phyloP scores from a whole-genome alignment of 2,888 invertebrate species.

The Stratiomys singularior region DNA sequence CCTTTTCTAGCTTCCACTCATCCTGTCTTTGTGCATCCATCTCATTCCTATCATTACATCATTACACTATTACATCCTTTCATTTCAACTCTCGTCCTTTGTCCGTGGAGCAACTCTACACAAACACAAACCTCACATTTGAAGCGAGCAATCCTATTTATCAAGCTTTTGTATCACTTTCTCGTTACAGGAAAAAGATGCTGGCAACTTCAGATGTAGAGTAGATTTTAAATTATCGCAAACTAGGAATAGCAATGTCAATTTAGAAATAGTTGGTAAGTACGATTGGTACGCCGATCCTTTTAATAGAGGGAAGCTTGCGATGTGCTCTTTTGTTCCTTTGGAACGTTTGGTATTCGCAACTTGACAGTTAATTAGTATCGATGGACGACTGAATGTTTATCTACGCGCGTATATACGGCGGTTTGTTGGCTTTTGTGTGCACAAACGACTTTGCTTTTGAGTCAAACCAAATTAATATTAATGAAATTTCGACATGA shows the following conservation, averaged over 20 bases:
- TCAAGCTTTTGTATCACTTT: conserved; percentile 35
- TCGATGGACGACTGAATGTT: too few species aligned
- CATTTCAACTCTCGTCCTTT: neutral
- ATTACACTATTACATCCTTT: neutral
- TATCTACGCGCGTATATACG: too few species aligned
- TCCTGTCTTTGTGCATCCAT: neutral
- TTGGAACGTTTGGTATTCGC: too few species aligned
- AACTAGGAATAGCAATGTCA: conserved; percentile 80
- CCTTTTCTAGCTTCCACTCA: neutral
- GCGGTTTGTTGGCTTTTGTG: too few species aligned
- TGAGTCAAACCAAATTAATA: too few species aligned
- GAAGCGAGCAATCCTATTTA: conserved; percentile 50
- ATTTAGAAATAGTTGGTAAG: conserved; percentile 82
- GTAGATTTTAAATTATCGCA: conserved; percentile 83
- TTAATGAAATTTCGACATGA: too few species aligned
- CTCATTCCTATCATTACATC: neutral
- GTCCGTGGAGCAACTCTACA: neutral
- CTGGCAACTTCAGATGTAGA: conserved; percentile 79
- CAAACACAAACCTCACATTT: neutral
- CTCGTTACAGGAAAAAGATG: conserved; percentile 71
- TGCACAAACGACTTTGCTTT: too few species aligned
- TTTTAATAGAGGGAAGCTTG: too few species aligned
- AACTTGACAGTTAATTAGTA: too few species aligned
- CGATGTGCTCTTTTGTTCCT: too few species aligned
- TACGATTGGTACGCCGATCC: conserved; percentile 54